Evolutionary conservation across 1,140 invertebrate genomes (phyloP).

Genomic region (Solenopsis fugax): DNA sequence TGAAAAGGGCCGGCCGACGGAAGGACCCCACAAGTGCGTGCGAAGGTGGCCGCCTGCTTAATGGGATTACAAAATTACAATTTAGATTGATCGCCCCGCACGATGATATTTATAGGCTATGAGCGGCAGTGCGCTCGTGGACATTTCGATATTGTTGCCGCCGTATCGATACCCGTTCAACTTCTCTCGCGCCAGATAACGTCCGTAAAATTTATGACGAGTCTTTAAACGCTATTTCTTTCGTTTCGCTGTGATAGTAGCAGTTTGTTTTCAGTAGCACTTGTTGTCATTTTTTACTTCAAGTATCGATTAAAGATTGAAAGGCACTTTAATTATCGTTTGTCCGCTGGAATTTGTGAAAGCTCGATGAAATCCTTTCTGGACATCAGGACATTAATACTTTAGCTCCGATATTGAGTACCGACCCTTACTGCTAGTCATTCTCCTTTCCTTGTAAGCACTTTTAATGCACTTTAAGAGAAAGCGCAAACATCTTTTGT

Average conservation of each 20-base stretch:
- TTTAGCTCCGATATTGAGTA: neutral
- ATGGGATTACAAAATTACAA: conserved; percentile 82
- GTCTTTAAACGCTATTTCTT: conserved; percentile 24
- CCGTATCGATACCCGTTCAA: conserved; percentile 18
- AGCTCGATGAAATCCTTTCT: neutral
- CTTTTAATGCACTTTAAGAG: conserved; percentile 1
- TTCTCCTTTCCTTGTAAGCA: neutral
- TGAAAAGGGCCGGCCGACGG: conserved; percentile 69
- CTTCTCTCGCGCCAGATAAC: conserved; percentile 24
- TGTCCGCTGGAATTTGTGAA: neutral
- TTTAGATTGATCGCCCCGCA: conserved; percentile 80
- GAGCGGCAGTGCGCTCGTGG: neutral
- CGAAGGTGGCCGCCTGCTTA: conserved; percentile 76
- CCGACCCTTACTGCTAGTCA: neutral
- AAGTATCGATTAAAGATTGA: neutral
- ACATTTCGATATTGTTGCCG: conserved; percentile 39
- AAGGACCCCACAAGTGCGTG: conserved; percentile 78
- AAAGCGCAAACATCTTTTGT: conserved; percentile 19
- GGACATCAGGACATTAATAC: too few species aligned
- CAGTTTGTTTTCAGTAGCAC: neutral
- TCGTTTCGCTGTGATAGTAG: conserved; percentile 14
- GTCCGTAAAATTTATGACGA: conserved; percentile 38
- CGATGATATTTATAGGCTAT: conserved; percentile 62
- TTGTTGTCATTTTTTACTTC: neutral
- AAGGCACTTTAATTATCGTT: neutral